phyloP scores from a whole-genome alignment of 2,113 vertebrate species.

The Promerops cafer region DNA sequence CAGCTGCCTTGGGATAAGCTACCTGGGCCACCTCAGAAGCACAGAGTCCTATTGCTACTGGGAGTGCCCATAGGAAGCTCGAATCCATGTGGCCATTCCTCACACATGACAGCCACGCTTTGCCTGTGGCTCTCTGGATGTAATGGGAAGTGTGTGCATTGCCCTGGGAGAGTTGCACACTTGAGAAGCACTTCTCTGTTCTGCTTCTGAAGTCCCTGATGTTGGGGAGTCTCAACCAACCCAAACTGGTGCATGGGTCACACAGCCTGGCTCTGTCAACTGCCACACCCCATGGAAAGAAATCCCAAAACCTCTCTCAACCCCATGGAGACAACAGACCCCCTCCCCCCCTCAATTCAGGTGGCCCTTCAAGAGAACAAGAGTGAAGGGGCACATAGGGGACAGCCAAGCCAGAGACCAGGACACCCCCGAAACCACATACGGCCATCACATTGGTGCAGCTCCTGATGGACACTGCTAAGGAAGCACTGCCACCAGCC shows the following conservation, averaged over 20 bases:
- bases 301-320: background rate
- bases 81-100: rapidly evolving
- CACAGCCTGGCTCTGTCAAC: background rate
- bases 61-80: background rate
- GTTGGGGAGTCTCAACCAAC: background rate
- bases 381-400: background rate
- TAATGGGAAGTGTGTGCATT: background rate
- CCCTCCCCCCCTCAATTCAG: background rate
- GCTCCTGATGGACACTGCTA: background rate
- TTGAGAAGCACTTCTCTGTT: background rate
- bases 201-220: background rate
- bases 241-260: background rate
- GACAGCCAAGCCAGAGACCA: background rate
- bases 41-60: background rate
- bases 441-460: rapidly evolving
- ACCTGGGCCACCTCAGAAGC: background rate
- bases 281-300: background rate
- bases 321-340: background rate
- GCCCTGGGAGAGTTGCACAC: background rate
- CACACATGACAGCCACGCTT: rapidly evolving
- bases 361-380: background rate
- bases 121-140: background rate
- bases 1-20: background rate
- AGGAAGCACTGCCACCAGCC: background rate
- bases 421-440: background rate